Evolutionary conservation across 2,113 vertebrate genomes (phyloP).

Genomic region (Oxygymnocypris stewartii): DNA sequence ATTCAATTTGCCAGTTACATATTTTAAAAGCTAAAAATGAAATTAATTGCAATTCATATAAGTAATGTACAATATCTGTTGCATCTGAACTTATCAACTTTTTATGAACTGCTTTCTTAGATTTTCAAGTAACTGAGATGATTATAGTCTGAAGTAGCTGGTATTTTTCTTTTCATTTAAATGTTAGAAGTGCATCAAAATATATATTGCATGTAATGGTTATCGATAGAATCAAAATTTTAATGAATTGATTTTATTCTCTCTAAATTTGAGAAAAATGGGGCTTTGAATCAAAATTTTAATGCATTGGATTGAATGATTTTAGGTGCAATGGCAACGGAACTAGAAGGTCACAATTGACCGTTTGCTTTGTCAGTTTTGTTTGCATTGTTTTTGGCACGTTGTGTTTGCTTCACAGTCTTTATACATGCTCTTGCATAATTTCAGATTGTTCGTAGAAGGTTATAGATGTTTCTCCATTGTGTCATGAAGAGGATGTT

Average conservation of each 20-base stretch:
- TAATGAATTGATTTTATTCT: background rate
- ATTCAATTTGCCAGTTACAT: background rate
- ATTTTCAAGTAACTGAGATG: background rate
- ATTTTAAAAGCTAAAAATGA: background rate
- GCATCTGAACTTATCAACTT: background rate
- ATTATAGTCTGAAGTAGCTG: background rate
- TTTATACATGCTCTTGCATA: background rate
- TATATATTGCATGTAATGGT: background rate
- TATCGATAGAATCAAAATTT: background rate
- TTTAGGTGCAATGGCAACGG: background rate
- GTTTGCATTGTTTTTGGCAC: conserved; percentile 11
- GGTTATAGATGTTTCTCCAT: background rate
- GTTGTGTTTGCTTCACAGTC: conserved; percentile 14
- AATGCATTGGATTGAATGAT: background rate
- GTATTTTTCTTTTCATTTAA: background rate
- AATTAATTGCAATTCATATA: background rate
- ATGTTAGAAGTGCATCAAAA: background rate
- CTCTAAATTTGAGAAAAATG: background rate
- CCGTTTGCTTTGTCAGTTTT: background rate
- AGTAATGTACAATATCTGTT: background rate
- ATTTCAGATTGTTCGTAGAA: background rate
- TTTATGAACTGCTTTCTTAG: background rate
- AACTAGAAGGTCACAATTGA: background rate
- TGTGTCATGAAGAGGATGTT: background rate
- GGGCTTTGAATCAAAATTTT: background rate